Conservation (phyloP, 2,888 invertebrate genomes). For the Autographa gamma region DNA sequence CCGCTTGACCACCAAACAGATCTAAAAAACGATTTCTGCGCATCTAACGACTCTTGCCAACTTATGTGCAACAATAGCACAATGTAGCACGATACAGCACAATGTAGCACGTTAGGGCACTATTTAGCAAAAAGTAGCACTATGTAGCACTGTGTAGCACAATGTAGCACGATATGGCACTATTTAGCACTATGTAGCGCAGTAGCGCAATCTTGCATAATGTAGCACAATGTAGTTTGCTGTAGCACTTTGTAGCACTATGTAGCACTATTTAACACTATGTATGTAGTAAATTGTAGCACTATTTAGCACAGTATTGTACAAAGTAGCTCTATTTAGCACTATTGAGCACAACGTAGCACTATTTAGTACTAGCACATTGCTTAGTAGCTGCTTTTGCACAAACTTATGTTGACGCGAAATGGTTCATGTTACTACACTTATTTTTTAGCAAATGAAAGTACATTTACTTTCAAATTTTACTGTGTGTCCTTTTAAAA, state of each 20-base stretch:
- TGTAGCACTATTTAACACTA: slow-evolving; percentile 8
- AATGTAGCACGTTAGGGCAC: background rate
- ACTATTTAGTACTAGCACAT: slow-evolving; percentile 22
- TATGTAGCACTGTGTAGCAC: slow-evolving; percentile 40
- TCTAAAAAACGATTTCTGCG: too few relatives aligned
- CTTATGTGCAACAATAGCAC: too few relatives aligned
- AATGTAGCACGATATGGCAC: slow-evolving; percentile 40
- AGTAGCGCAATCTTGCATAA: slow-evolving; percentile 50
- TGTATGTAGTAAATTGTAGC: background rate
- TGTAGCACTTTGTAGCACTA: background rate
- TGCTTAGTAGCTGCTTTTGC: slow-evolving; percentile 51
- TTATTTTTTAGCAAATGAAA: background rate
- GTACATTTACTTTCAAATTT: too few relatives aligned
- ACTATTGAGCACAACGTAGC: slow-evolving; percentile 46
- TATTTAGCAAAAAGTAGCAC: slow-evolving; percentile 44
- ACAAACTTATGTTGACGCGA: slow-evolving; percentile 8
- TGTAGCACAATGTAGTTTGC: slow-evolving; percentile 40
- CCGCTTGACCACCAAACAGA: too few relatives aligned
- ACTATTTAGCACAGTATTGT: background rate
- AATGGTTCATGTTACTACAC: slow-evolving; percentile 18
- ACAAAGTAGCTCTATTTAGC: slow-evolving; percentile 38
- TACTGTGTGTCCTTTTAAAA: background rate
- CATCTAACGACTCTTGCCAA: too few relatives aligned
- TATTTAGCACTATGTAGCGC: slow-evolving; percentile 21
- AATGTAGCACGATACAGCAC: background rate